Percentiles rank a stretch among this genome's conserved stretches.
Evolutionary conservation across 2,113 vertebrate genomes (phyloP).

Genomic region (Holacanthus passer): DNA sequence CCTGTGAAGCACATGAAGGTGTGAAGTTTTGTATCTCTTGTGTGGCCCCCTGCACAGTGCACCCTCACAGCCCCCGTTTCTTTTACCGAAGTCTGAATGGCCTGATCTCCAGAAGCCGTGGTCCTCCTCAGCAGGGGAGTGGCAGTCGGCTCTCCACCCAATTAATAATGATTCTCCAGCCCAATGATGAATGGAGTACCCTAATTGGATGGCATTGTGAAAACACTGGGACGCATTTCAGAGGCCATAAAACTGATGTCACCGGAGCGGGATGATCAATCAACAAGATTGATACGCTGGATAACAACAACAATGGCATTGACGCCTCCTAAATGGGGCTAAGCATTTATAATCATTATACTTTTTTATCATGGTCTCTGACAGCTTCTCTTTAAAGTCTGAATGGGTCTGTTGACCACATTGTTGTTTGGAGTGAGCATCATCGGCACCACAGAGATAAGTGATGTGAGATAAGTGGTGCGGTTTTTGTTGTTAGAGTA

Average conservation of each 20-base stretch:
- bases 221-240: slow-evolving; percentile 84
- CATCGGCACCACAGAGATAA: slow-evolving; percentile 71
- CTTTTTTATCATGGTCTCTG: slow-evolving; percentile 75
- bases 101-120: slow-evolving; percentile 68
- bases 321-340: slow-evolving; percentile 80
- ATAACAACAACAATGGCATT: slow-evolving; percentile 83
- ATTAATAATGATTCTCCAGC: slow-evolving; percentile 85
- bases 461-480: slow-evolving; percentile 63
- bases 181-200: slow-evolving; percentile 85
- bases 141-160: slow-evolving; percentile 80
- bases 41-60: slow-evolving; percentile 41
- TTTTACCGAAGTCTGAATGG: slow-evolving; percentile 62
- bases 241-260: slow-evolving; percentile 84
- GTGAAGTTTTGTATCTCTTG: slow-evolving; percentile 42
- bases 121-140: slow-evolving; percentile 82
- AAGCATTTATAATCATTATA: slow-evolving; percentile 82
- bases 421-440: slow-evolving; percentile 72
- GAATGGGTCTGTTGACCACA: slow-evolving; percentile 76
- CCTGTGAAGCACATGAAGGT: slow-evolving; percentile 41
- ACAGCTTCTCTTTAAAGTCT: slow-evolving; percentile 77
- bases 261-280: slow-evolving; percentile 83
- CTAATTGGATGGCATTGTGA: slow-evolving; percentile 87
- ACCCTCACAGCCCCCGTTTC: slow-evolving; percentile 48
- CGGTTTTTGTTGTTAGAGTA: slow-evolving; percentile 36
- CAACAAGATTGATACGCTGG: slow-evolving; percentile 84